Evolutionary conservation across 1,140 invertebrate genomes (phyloP).

Genomic region (Wiebesia pumilae): DNA sequence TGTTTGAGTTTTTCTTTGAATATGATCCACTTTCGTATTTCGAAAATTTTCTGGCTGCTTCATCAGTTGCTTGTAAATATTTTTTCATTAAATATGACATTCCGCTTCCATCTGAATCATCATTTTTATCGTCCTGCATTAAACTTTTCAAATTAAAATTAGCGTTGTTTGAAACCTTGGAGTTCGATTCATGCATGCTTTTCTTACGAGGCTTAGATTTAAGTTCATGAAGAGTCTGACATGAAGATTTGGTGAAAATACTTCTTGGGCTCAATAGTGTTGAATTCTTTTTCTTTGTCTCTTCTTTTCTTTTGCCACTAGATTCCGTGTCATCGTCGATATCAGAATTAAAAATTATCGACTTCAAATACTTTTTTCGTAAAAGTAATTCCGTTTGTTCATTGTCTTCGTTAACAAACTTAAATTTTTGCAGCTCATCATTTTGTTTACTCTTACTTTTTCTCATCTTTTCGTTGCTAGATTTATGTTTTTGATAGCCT

Average conservation of each 20-base stretch:
- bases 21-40: background rate
- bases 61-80: conserved; percentile 40
- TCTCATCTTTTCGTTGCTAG: background rate
- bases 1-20: background rate
- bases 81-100: conserved; percentile 50
- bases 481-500: background rate
- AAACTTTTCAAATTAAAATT: background rate
- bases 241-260: conserved; percentile 5
- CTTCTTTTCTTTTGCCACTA: background rate
- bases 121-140: background rate
- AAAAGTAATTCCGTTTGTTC: background rate
- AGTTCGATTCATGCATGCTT: background rate
- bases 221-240: background rate
- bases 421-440: background rate
- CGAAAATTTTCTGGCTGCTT: conserved; percentile 16
- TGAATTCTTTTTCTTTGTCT: background rate
- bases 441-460: background rate
- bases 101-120: conserved; percentile 27
- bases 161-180: background rate
- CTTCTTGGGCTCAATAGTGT: background rate
- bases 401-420: conserved; percentile 2
- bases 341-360: background rate
- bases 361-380: conserved; percentile 34
- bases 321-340: background rate
- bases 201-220: background rate